Evolutionary conservation across 2,113 vertebrate species (phyloP).

Genomic region (Alligator mississippiensis): DNA sequence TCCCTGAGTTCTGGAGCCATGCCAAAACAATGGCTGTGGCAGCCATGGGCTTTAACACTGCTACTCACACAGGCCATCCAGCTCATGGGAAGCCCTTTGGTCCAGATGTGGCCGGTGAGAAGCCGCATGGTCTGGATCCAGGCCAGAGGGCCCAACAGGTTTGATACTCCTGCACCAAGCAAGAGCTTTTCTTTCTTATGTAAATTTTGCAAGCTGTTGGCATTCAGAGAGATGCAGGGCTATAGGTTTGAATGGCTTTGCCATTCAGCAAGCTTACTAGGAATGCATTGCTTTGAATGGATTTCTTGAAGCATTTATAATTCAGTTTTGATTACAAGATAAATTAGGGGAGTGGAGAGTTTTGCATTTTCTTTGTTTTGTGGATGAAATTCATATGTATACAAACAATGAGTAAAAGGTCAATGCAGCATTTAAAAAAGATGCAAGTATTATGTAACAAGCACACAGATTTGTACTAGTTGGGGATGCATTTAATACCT

Average conservation of each 20-base stretch:
- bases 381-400: not conserved
- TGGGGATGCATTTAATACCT: not conserved
- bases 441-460: not conserved
- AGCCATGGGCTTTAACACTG: no score
- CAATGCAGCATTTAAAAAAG: not conserved
- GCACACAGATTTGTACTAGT: not conserved
- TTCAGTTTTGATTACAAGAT: not conserved
- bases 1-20: no score
- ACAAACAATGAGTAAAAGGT: not conserved
- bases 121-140: no score
- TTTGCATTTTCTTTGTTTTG: not conserved
- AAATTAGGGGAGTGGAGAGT: not conserved
- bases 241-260: not conserved
- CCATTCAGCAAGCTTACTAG: no score
- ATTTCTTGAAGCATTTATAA: not conserved
- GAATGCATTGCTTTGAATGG: not conserved
- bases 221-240: not conserved
- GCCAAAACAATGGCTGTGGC: no score
- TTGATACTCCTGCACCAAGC: not conserved
- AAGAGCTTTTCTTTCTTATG: not conserved
- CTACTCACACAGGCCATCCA: no score
- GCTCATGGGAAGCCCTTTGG: no score
- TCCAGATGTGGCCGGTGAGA: no score
- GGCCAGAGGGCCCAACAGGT: no score
- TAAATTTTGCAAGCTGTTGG: not conserved